Percentiles rank a stretch among this genome's conserved stretches.
Evolutionary conservation across 2,797 vertebrate species (phyloP).

Genomic region (Danio jaintianensis): DNA sequence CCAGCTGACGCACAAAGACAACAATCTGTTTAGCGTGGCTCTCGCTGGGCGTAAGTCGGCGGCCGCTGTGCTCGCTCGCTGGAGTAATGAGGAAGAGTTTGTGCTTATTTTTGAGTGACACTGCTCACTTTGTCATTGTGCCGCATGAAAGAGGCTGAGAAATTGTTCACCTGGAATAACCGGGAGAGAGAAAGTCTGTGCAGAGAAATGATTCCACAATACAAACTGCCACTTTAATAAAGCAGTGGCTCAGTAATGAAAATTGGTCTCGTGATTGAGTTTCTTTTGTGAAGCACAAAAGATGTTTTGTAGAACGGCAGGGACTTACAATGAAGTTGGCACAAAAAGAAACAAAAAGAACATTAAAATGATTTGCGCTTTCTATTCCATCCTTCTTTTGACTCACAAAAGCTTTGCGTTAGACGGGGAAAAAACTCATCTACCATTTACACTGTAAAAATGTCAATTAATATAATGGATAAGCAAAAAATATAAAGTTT

Average conservation of each 20-base stretch:
- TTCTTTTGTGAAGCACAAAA: not conserved
- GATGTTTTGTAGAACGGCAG: not conserved
- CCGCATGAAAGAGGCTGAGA: slow-evolving; percentile 31
- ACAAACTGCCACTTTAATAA: not conserved
- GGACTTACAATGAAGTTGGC: not conserved
- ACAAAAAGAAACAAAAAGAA: no score
- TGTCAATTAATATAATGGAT: no score
- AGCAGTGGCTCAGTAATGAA: not conserved
- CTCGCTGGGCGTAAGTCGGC: slow-evolving; percentile 3
- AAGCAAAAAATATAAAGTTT: no score
- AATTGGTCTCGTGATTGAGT: not conserved
- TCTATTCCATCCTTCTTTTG: no score
- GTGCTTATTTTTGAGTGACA: slow-evolving; percentile 28
- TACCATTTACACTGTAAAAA: not conserved
- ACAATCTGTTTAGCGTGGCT: slow-evolving; percentile 51
- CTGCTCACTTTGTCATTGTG: slow-evolving; percentile 46
- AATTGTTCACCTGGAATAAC: slow-evolving; percentile 42
- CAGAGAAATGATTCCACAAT: slow-evolving; percentile 10
- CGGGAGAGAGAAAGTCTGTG: slow-evolving; percentile 8
- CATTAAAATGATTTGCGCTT: not conserved
- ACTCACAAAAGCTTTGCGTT: no score
- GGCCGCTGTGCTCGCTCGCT: slow-evolving; percentile 31
- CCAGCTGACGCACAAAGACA: slow-evolving; percentile 53
- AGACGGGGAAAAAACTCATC: not conserved
- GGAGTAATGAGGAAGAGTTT: slow-evolving; percentile 44